These are phyloP conservation scores for Choristoneura rosaceana DNA, from an alignment of 2,888 invertebrate genomes.

Conservation along the genomic window DNA sequence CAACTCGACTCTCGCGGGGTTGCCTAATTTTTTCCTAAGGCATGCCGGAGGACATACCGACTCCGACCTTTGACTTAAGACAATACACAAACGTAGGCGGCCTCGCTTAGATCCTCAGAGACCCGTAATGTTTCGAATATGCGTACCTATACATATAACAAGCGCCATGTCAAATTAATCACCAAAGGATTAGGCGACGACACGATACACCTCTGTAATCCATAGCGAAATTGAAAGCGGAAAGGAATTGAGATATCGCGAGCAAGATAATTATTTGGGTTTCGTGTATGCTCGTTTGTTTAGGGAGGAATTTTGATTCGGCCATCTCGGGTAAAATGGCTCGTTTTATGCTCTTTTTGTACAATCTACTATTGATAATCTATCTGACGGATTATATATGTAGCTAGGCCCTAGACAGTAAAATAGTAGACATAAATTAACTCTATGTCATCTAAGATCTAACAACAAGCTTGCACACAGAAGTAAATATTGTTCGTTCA, in stretches of 20 bases:
- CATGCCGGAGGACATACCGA: background rate
- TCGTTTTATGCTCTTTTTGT: background rate
- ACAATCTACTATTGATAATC: too few species aligned
- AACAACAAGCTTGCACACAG: too few species aligned
- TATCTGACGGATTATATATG: too few species aligned
- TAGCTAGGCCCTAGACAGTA: too few species aligned
- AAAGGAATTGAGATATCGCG: slow-evolving; percentile 8
- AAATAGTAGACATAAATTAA: too few species aligned
- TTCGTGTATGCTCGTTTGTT: background rate
- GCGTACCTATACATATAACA: background rate
- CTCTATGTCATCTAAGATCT: too few species aligned
- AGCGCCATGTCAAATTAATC: slow-evolving; percentile 28
- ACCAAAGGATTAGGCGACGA: slow-evolving; percentile 22
- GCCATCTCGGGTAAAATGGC: too few species aligned
- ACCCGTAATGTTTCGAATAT: background rate
- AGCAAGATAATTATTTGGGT: background rate
- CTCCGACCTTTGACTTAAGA: background rate
- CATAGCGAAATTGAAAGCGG: slow-evolving; percentile 16
- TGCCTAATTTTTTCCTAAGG: background rate
- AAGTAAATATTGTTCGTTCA: too few species aligned
- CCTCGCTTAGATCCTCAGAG: background rate
- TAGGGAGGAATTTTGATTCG: too few species aligned
- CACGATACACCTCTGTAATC: slow-evolving; percentile 21
- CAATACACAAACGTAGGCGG: background rate
- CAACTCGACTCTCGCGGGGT: too few species aligned